Conservation (phyloP, 2,113 vertebrate genomes). For the Raja brachyura region DNA sequence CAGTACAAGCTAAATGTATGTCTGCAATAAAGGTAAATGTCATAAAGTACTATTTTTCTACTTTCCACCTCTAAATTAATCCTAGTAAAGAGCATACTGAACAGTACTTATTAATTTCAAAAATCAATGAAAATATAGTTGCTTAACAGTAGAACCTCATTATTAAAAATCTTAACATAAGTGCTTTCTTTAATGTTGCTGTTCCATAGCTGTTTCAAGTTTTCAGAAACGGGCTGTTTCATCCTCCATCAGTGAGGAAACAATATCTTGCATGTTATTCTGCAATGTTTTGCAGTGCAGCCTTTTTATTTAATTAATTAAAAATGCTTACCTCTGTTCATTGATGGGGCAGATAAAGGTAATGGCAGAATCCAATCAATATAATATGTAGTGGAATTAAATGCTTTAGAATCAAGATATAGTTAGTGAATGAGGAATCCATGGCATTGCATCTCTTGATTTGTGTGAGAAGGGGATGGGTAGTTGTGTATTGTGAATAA, state of each 20-base stretch:
- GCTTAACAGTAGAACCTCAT: too few relatives aligned
- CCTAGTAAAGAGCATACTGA: background rate
- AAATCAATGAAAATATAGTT: background rate
- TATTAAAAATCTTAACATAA: background rate
- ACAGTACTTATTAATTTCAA: background rate
- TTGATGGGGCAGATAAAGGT: background rate
- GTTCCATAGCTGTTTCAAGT: background rate
- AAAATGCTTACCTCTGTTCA: background rate
- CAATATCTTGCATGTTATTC: background rate
- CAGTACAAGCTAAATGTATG: conserved; percentile 77
- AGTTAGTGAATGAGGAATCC: too few relatives aligned
- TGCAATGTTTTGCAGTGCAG: background rate
- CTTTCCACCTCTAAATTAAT: background rate
- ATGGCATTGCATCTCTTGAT: too few relatives aligned
- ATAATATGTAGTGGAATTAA: background rate
- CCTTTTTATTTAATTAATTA: background rate
- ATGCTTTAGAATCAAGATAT: too few relatives aligned
- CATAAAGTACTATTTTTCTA: background rate
- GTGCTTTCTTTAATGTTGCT: background rate
- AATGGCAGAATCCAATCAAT: background rate
- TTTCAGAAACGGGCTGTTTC: background rate
- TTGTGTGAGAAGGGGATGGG: too few relatives aligned
- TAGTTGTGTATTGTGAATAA: too few relatives aligned
- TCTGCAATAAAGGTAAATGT: conserved; percentile 71
- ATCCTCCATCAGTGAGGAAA: background rate